These are phyloP conservation scores for Falcunculus frontatus DNA, from an alignment of 2,113 vertebrate genomes.

Conservation along the genomic window DNA sequence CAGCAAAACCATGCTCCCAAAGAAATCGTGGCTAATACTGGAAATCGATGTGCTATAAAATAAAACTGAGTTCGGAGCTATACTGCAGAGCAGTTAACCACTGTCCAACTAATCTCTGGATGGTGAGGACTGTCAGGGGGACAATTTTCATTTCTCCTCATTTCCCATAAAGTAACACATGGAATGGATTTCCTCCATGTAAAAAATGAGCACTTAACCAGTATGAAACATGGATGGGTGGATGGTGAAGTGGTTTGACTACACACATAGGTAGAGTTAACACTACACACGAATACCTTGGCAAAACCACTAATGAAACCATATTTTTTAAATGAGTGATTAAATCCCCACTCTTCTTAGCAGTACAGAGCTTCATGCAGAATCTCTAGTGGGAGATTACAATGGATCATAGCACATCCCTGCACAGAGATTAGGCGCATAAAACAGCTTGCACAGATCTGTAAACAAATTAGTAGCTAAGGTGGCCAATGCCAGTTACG, in stretches of 20 bases:
- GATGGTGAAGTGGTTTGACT: neutral
- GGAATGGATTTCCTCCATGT: neutral
- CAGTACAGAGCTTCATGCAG: neutral
- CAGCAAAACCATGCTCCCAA: neutral
- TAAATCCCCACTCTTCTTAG: neutral
- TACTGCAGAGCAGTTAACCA: neutral
- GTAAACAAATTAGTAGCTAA: neutral
- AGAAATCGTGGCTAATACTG: neutral
- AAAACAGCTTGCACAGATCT: neutral
- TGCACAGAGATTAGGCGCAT: neutral
- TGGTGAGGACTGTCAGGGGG: neutral
- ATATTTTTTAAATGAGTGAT: neutral
- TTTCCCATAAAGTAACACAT: neutral
- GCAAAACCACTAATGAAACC: neutral
- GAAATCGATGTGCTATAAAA: neutral
- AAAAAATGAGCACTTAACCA: neutral
- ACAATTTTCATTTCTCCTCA: neutral
- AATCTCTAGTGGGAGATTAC: neutral
- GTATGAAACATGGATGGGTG: neutral
- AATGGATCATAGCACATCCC: neutral
- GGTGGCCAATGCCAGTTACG: neutral
- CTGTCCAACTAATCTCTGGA: neutral
- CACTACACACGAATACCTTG: neutral
- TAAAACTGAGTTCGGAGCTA: neutral
- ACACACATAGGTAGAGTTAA: rapidly evolving